A percentile compares a stretch with the other conserved stretches of the same genome.
phyloP scores from a whole-genome alignment of 2,888 invertebrate species.

The Vanessa cardui region DNA sequence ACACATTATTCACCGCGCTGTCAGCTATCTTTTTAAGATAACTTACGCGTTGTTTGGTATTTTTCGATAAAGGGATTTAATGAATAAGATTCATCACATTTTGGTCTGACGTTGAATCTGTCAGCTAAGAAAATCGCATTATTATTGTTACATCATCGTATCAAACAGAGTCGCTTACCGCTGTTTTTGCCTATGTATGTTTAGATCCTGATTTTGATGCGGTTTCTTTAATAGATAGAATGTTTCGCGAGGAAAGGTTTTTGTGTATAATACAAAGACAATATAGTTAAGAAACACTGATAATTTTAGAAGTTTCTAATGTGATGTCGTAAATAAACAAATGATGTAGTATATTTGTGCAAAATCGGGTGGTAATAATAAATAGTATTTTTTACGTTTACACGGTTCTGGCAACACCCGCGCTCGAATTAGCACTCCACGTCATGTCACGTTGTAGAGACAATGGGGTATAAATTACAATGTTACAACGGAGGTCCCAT shows the following conservation, averaged over 20 bases:
- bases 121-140: constrained; percentile 17
- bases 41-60: neutral
- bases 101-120: neutral
- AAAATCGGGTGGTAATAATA: no score
- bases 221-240: no score
- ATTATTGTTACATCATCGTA: no score
- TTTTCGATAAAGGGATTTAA: neutral
- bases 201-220: no score
- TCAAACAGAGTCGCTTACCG: no score
- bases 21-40: neutral
- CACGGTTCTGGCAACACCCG: constrained; percentile 33
- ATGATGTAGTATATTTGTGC: no score
- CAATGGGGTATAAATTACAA: constrained; percentile 65
- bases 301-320: no score
- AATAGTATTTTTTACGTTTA: constrained; percentile 15
- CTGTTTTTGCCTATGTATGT: no score
- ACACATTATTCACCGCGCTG: neutral
- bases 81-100: constrained; percentile 1
- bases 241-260: no score
- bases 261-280: no score
- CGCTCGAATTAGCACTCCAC: constrained; percentile 33
- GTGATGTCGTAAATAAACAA: no score
- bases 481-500: constrained; percentile 24
- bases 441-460: constrained; percentile 41
- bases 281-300: no score